Evolutionary conservation across 2,888 invertebrate genomes (phyloP), one percentile per base, ranked within the genome.

Genomic region (Protonemura montana): DNA sequence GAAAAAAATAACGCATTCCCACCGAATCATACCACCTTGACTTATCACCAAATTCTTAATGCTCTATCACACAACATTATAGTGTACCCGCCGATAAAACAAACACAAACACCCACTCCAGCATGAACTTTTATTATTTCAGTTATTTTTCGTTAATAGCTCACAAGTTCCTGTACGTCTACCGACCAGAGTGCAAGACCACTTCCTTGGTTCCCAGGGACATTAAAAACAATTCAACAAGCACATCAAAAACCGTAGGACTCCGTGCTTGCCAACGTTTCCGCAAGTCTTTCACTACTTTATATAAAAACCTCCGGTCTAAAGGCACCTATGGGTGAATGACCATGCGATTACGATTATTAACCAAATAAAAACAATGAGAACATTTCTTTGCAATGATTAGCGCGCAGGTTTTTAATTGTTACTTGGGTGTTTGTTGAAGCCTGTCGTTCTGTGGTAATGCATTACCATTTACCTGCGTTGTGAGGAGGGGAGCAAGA

Each of bases 351-450:
- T 41, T 41, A 59, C 59, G 59, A 59, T 59, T 59, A 59, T 59
- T 59, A 59, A 59, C 59, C 59, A 21, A 59, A 59, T 59, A 59
- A 59, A 59, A 59, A 59, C 59, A 59, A 59, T 59, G 59, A 59
- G 59, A 59, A 59, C 59, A 59, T 21, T 10, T 59, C 59, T 59
- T 59, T 1, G 59, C 16, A 59, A 59, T 59, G 59, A 59, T 59
- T 59, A 59, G 59, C 59, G 59, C 16, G 6, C 59, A 59, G 21
- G 59, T 59, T 59, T n/a, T 59, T 59, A 59, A 59, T 59, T 59
- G 59, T 59, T 59, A 59, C 59, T 13, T 21, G 16, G 59, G 59
- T 59, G 59, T 59, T 10, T 59, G 59, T 59, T 59, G 59, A 21
- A 21, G 59, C 59, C 13, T 10, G 21, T 59, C 16, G 59, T 21